Base-by-base conservation (phyloP, 2,113 vertebrate species). In the Puntigrus tetrazona region DNA sequence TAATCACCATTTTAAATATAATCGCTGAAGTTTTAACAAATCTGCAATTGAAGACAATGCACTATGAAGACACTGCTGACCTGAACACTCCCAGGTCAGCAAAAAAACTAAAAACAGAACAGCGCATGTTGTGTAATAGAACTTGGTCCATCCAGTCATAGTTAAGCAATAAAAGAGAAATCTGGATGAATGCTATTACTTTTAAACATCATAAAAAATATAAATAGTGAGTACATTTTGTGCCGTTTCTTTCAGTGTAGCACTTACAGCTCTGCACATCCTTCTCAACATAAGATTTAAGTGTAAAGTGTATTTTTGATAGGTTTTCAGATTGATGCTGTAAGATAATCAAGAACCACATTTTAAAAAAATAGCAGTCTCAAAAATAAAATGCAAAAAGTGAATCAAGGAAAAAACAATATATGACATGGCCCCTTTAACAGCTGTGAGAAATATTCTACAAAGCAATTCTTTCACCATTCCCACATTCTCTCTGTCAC, bases 391-490 rank as follows among this genome's bases (percentile, higher is more conserved):
- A 25, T 11, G 52, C 52, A 55, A 55, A 34, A 20, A 22, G 25
- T 50, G 72, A 18, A n/a, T 1, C 7, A 18, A 4, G 13, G 3
- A 27, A 27, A 47, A 74, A 74, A 29, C 2, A 2, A 75, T 18
- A n/a, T 3, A 50, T 57, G 50, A 34, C 7, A 50, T 47, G 27
- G 45, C 59, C 61, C 61, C 29, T 81, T 81, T 31, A n/a, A 69
- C 5, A 7, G 29, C 14, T 5, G 43, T 50, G 20, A 76, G 88
- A 50, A 31, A 31, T 9, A 50, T 16, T 4, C 59, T 59, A 79
- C 80, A n/a, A 45, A 84, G 73, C 16, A 50, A 47, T 31, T 10
- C 27, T 43, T 45, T 73, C 27, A 91, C 31, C 34, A 70, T 75
- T 31, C 65, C 38, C 57, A 67, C 77, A 84, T 73, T 41, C 70